Conservation (phyloP, 1,140 invertebrate genomes). For the Lepidurus packardi region DNA sequence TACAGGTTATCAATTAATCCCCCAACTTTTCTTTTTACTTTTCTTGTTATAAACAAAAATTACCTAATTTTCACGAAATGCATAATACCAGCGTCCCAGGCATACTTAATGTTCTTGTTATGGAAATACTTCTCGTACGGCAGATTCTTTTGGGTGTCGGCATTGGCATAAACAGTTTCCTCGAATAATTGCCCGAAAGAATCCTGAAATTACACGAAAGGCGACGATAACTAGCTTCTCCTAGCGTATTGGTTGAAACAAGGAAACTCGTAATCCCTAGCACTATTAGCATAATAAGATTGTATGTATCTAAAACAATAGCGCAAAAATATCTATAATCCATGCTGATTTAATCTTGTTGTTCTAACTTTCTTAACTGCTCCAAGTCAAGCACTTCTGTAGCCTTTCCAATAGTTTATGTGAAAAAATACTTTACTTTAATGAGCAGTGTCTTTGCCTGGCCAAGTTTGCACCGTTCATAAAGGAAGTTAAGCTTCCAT, state of each 20-base stretch:
- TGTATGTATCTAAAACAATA: too few relatives aligned
- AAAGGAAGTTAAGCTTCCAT: slow-evolving; percentile 27
- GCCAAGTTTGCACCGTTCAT: slow-evolving; percentile 28
- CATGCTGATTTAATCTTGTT: too few relatives aligned
- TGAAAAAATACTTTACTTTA: slow-evolving; percentile 24
- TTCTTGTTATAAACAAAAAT: slow-evolving; percentile 1
- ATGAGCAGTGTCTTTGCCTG: slow-evolving; percentile 28
- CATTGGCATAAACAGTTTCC: background rate
- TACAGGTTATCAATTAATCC: slow-evolving; percentile 13
- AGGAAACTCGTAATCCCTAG: too few relatives aligned
- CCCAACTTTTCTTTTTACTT: background rate
- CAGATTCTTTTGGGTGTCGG: background rate
- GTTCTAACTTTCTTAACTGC: too few relatives aligned
- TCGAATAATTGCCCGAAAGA: slow-evolving; percentile 27
- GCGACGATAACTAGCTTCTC: too few relatives aligned
- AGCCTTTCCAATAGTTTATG: too few relatives aligned
- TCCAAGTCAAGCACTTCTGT: too few relatives aligned
- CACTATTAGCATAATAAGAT: too few relatives aligned
- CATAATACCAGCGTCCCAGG: slow-evolving; percentile 41
- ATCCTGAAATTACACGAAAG: slow-evolving; percentile 21
- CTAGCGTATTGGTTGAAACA: too few relatives aligned
- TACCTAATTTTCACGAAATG: slow-evolving; percentile 42
- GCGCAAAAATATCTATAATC: too few relatives aligned
- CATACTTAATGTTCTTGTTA: slow-evolving; percentile 46
- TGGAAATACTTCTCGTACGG: slow-evolving; percentile 39